Conservation (phyloP, 1,140 invertebrate species). For the Drosophila simulans region DNA sequence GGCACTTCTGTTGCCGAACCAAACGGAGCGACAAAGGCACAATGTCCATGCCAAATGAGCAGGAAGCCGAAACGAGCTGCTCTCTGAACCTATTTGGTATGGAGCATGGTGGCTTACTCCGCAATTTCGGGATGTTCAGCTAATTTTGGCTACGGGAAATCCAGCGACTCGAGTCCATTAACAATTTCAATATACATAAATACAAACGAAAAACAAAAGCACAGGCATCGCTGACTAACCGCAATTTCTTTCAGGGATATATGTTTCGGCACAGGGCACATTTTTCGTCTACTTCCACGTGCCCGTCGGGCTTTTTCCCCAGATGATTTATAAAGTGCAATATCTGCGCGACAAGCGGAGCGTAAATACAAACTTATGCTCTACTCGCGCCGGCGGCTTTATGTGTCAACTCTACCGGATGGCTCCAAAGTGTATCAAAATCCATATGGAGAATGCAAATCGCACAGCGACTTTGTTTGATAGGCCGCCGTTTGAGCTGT, state of each 20-base stretch:
- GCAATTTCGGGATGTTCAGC: slow-evolving; percentile 1
- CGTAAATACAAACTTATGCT: slow-evolving; percentile 63
- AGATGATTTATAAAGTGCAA: slow-evolving; percentile 77
- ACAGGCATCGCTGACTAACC: slow-evolving; percentile 17
- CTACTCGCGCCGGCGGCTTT: slow-evolving; percentile 17
- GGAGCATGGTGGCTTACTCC: neutral
- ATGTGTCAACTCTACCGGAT: slow-evolving; percentile 17
- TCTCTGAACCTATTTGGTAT: slow-evolving; percentile 1
- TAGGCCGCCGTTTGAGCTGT: slow-evolving; percentile 48
- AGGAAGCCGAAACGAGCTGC: slow-evolving; percentile 19
- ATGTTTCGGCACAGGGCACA: slow-evolving; percentile 39
- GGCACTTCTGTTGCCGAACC: slow-evolving; percentile 45
- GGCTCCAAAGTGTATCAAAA: slow-evolving; percentile 20
- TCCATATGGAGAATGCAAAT: slow-evolving; percentile 52
- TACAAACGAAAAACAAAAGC: slow-evolving; percentile 34
- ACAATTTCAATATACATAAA: slow-evolving; percentile 36
- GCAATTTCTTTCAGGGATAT: slow-evolving; percentile 28
- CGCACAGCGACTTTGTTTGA: slow-evolving; percentile 53
- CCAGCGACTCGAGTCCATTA: neutral
- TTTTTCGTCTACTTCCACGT: slow-evolving; percentile 45
- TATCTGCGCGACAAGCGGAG: slow-evolving; percentile 56
- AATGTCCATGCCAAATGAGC: slow-evolving; percentile 63
- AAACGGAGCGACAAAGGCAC: slow-evolving; percentile 50
- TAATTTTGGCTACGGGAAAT: neutral
- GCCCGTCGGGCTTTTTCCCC: slow-evolving; percentile 30